These are phyloP conservation scores for Bembecia ichneumoniformis DNA, from an alignment of 2,888 invertebrate genomes.

Conservation along the genomic window DNA sequence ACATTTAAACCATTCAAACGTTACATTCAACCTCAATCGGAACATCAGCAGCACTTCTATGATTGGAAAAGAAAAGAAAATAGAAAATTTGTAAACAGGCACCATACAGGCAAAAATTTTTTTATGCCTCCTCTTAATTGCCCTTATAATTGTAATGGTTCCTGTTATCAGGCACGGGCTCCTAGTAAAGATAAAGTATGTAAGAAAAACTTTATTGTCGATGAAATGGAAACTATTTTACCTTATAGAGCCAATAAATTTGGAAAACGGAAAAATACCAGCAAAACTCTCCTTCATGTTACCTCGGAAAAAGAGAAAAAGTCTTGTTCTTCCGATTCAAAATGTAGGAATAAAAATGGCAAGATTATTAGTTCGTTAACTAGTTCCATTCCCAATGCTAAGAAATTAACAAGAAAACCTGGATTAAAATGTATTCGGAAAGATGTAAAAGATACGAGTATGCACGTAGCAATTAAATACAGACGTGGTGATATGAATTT, in stretches of 20 bases:
- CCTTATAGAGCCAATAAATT: slow-evolving; percentile 27
- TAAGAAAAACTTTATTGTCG: too few species aligned
- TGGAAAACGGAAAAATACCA: slow-evolving; percentile 20
- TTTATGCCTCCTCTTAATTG: too few species aligned
- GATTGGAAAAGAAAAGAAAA: too few species aligned
- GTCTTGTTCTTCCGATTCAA: not conserved
- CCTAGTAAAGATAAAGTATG: too few species aligned
- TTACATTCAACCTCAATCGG: too few species aligned
- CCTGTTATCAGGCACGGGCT: too few species aligned
- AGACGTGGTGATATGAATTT: not conserved
- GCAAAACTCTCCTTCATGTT: slow-evolving; percentile 10
- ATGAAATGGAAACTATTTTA: slow-evolving; percentile 24
- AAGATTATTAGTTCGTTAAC: too few species aligned
- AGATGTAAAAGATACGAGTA: not conserved
- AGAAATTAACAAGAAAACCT: not conserved
- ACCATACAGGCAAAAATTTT: too few species aligned
- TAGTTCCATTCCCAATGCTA: not conserved
- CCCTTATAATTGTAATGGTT: too few species aligned
- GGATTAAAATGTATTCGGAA: not conserved
- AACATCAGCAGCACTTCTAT: too few species aligned
- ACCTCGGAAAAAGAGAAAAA: not conserved
- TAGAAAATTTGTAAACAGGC: too few species aligned
- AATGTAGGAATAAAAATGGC: not conserved
- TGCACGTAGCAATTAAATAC: not conserved
- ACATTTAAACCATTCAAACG: too few species aligned